phyloP scores from a whole-genome alignment of 1,140 invertebrate species.

The Trinorchestia longiramus region DNA sequence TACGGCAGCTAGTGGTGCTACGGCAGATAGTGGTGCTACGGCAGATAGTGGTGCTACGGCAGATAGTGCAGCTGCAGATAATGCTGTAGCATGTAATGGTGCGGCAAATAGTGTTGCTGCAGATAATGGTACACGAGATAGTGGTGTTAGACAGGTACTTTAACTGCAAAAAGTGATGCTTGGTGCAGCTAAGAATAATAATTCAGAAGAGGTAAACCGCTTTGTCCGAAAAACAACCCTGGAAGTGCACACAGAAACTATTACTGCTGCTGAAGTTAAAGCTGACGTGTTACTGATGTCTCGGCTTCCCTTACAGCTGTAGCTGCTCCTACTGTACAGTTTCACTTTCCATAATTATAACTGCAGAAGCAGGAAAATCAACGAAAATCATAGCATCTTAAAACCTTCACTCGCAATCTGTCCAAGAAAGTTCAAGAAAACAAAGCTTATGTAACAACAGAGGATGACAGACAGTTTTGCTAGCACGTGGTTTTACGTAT shows the following conservation, averaged over 20 bases:
- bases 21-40: too few relatives aligned
- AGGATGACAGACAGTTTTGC: too few relatives aligned
- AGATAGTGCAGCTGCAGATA: neutral
- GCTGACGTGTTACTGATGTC: neutral
- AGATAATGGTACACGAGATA: neutral
- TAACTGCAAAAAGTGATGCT: neutral
- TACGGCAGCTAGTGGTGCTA: too few relatives aligned
- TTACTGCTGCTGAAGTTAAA: neutral
- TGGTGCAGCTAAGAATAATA: neutral
- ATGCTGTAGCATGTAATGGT: neutral
- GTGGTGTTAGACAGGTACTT: neutral
- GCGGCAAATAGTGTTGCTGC: neutral
- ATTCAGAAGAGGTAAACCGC: neutral
- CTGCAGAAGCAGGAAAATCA: too few relatives aligned
- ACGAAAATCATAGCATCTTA: too few relatives aligned
- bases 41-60: too few relatives aligned
- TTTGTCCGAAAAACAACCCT: neutral
- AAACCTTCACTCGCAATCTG: too few relatives aligned
- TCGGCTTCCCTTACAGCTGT: neutral
- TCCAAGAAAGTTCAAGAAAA: too few relatives aligned
- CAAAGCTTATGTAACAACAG: too few relatives aligned
- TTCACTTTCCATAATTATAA: too few relatives aligned
- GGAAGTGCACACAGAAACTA: neutral
- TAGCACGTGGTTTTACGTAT: too few relatives aligned
- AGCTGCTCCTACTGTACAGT: neutral